Percentiles rank a stretch among this genome's conserved stretches.
Evolutionary conservation across 2,888 invertebrate genomes (phyloP).

Genomic region (Loripinus fragilis): DNA sequence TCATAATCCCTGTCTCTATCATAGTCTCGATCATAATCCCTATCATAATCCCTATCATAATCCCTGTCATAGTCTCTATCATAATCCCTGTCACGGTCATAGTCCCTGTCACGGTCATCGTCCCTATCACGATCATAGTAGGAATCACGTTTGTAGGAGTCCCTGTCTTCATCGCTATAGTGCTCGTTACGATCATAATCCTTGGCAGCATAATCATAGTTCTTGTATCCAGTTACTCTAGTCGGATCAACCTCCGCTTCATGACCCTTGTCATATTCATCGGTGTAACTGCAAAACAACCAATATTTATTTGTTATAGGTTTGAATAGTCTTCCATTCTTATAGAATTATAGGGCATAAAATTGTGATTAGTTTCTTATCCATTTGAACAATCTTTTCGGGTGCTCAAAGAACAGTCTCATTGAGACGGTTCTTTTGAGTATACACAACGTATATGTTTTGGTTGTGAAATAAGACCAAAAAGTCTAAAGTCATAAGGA

Average conservation of each 20-base stretch:
- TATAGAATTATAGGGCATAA: too few species aligned
- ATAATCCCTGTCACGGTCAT: slow-evolving; percentile 30
- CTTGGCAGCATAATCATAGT: slow-evolving; percentile 43
- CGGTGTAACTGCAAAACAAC: slow-evolving; percentile 48
- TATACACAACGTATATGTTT: too few species aligned
- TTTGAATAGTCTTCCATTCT: too few species aligned
- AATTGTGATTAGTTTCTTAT: too few species aligned
- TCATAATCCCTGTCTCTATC: slow-evolving; percentile 45
- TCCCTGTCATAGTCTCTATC: slow-evolving; percentile 45
- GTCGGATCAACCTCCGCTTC: slow-evolving; percentile 19
- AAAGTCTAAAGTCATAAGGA: too few species aligned
- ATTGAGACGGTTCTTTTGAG: too few species aligned
- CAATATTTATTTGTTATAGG: too few species aligned
- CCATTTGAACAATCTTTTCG: too few species aligned
- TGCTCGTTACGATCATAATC: slow-evolving; percentile 13
- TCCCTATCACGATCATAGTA: slow-evolving; percentile 40
- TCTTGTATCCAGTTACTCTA: slow-evolving; percentile 34
- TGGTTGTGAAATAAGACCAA: too few species aligned
- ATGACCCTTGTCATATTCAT: slow-evolving; percentile 48
- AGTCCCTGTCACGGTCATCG: slow-evolving; percentile 35
- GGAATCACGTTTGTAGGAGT: slow-evolving; percentile 7
- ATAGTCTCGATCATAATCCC: slow-evolving; percentile 29
- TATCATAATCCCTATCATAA: slow-evolving; percentile 26
- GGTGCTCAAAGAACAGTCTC: too few species aligned
- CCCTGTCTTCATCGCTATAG: slow-evolving; percentile 31